Base-by-base conservation (phyloP, 2,888 invertebrate genomes). In the Leptinotarsa haldemani region DNA sequence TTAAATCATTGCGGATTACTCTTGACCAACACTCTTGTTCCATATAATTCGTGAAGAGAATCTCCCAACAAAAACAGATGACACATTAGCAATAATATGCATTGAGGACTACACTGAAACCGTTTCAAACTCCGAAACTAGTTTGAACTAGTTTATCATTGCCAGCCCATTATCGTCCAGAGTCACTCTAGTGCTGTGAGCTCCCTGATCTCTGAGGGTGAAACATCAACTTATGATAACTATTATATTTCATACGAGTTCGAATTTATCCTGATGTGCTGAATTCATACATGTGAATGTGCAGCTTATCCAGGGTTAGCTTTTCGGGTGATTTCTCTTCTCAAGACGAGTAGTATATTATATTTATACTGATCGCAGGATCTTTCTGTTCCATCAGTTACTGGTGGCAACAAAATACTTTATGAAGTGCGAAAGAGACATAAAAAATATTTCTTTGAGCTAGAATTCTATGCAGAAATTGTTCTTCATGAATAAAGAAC, bases 201-300 rank as follows among this genome's bases (percentile, higher is more conserved):
- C 22, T 52, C 65, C 20, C 48, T 61, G 65, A 69, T 73, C 53
- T 70, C 71, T 56, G 73, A 74, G 77, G 74, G 71, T 76, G 78
- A 75, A 64, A 74, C 77, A 70, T 72, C 78, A 84, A 86, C 85
- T 86, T 86, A 85, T 86, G 86, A 86, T 87, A 86, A 87, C 85
- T 85, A 85, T 83, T 85, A 85, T 86, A 85, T 86, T 85, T 86
- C 85, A 85, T 85, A 85, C 84, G 84, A 83, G 83, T 75, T 77
- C 78, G 77, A 82, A 90, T 91, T 90, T 90, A 89, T 87, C 78
- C 82, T 91, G 91, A 91, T 91, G 91, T 91, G 91, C 90, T 91
- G 91, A 91, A 91, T 91, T 90, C 91, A 91, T 91, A 91, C 91
- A 91, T 91, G 91, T 90, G 90, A 91, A 91, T 88, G 87, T 84